Percentiles rank a stretch among this genome's conserved stretches.
Evolutionary conservation across 2,888 invertebrate species (phyloP).

Genomic region (Xestia c-nigrum): DNA sequence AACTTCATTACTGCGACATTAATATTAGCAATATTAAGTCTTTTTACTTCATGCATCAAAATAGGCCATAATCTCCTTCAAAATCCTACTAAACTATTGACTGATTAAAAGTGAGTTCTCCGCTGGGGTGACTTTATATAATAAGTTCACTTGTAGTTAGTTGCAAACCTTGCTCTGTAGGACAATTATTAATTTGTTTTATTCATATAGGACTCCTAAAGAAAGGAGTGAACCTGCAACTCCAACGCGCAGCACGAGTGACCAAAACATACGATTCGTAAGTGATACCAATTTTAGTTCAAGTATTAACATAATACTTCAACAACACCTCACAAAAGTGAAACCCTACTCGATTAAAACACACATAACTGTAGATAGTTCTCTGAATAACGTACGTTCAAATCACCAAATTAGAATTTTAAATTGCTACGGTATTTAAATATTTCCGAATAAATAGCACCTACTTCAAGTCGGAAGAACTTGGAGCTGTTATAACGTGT

Average conservation of each 20-base stretch:
- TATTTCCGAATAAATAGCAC: conserved; percentile 38
- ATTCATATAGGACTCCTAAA: conserved; percentile 55
- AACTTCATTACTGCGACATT: not conserved
- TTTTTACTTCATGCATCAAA: conserved; percentile 11
- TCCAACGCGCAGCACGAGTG: conserved; percentile 55
- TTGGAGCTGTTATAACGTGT: conserved; percentile 29
- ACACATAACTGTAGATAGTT: conserved; percentile 2
- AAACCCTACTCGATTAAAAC: not conserved
- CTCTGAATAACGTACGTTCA: conserved; percentile 4
- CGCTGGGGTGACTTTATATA: conserved; percentile 7
- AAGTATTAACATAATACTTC: not conserved
- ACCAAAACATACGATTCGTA: conserved; percentile 68
- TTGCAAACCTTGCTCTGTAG: not conserved
- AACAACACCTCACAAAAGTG: not conserved
- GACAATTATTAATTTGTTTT: conserved; percentile 8
- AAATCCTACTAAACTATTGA: conserved; percentile 34
- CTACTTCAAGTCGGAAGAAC: conserved; percentile 18
- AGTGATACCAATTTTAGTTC: conserved; percentile 43
- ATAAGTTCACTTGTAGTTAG: conserved; percentile 28
- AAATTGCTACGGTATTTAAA: conserved; percentile 52
- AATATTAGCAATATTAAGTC: not conserved
- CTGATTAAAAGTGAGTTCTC: conserved; percentile 34
- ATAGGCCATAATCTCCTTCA: not conserved
- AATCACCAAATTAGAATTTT: conserved; percentile 40
- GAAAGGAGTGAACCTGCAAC: conserved; percentile 61